Base-by-base conservation (phyloP, 2,888 invertebrate species). In the Anodontia alba region DNA sequence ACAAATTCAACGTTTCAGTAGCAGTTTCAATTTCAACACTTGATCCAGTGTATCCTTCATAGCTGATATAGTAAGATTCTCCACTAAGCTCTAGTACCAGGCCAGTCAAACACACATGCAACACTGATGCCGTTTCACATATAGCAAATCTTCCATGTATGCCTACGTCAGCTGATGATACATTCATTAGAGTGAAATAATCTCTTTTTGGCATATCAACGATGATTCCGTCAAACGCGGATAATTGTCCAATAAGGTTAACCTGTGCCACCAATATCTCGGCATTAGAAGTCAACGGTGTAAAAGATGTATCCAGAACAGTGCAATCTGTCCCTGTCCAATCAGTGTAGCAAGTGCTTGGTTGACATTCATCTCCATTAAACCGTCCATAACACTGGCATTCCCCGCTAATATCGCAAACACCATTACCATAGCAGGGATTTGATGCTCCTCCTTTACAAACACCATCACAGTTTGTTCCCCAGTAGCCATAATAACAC, bases 401-500 rank as follows among this genome's bases (percentile, higher is more conserved):
- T 0, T 57, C 33, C 29, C 91, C 91, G 29, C 80, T 73, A 0
- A 75, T 80, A 26, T 78, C 84, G 76, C 90, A 90, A 8, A 69
- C 75, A 54, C 91, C 90, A 67, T 89, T 84, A 20, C 81, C 80
- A 66, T 54, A 86, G 73, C 90, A 91, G 1, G 90, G 89, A 43
- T 71, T 84, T 26, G 66, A 43, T 15, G 78, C 81, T 12, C 90
- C 90, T 46, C 88, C 89, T 17, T 89, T 88, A 77, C 92, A 92
- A 1, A 81, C 77, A 26, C 71, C 69, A 23, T 88, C 76, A 81
- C 92, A 92, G 12, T 78, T 68, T 7, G 76, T 46, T 33, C 91
- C 92, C 81, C 88, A 89, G 78, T 87, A 91, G 17, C 90, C 90
- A 77, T 82, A 83, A 76, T 89, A 85, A 73, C 90, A 91, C 12